Conservation (phyloP, 2,888 invertebrate species). For the Drosophila prolongata region DNA sequence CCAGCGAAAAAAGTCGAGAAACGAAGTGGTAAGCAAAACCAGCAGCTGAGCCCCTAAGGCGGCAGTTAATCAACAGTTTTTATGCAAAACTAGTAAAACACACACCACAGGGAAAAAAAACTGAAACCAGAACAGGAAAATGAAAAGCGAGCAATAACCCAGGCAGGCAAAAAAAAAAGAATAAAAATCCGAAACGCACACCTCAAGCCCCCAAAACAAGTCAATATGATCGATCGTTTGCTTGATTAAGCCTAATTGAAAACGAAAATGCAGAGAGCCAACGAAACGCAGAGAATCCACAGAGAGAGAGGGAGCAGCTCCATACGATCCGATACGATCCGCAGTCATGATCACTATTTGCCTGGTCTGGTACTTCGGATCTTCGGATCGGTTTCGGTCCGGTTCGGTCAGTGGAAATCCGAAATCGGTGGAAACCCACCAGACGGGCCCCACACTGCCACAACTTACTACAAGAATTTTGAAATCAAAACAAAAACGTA, state of each 20-base stretch:
- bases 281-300: constrained; percentile 2
- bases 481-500: constrained; percentile 81
- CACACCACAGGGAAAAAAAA: background rate
- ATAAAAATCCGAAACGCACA: constrained; percentile 67
- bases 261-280: constrained; percentile 70
- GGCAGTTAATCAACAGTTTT: constrained; percentile 74
- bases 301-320: constrained; percentile 21
- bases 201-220: constrained; percentile 72
- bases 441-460: constrained; percentile 28
- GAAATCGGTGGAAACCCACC: constrained; percentile 42
- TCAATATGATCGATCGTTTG: constrained; percentile 81
- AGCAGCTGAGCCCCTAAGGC: constrained; percentile 70
- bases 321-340: constrained; percentile 3
- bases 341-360: constrained; percentile 70
- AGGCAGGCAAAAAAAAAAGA: constrained; percentile 46
- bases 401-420: constrained; percentile 51
- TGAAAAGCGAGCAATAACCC: constrained; percentile 78
- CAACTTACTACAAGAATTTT: constrained; percentile 69
- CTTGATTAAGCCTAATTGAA: constrained; percentile 80
- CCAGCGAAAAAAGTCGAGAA: constrained; percentile 31
- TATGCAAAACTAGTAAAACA: constrained; percentile 68
- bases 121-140: constrained; percentile 73
- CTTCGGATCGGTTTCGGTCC: constrained; percentile 52
- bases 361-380: constrained; percentile 32
- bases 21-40: constrained; percentile 35